A percentile compares a stretch with the other conserved stretches of the same genome.
These are phyloP conservation scores for Hydraecia micacea DNA, from an alignment of 2,888 invertebrate genomes.

Conservation along the genomic window DNA sequence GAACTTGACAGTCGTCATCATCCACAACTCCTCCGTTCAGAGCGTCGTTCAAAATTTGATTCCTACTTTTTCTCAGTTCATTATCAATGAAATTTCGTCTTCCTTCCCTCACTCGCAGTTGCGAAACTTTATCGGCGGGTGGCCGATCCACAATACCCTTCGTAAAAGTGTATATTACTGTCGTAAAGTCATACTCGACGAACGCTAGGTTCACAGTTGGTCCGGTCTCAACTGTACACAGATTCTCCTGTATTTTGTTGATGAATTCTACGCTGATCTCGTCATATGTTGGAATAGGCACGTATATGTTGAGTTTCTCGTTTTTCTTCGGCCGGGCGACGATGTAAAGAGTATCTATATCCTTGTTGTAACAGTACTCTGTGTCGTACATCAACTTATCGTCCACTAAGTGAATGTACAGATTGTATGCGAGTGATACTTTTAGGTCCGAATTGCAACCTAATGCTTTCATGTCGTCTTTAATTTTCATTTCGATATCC, in stretches of 20 bases:
- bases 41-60: conserved; percentile 81
- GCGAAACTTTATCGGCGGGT: conserved; percentile 72
- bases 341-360: conserved; percentile 84
- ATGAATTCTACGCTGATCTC: conserved; percentile 81
- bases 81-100: conserved; percentile 81
- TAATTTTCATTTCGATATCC: conserved; percentile 86
- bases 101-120: conserved; percentile 78
- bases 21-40: conserved; percentile 84
- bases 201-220: conserved; percentile 84
- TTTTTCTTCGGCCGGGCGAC: conserved; percentile 83
- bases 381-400: conserved; percentile 88
- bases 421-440: conserved; percentile 82
- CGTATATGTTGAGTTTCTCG: conserved; percentile 85
- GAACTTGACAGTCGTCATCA: conserved; percentile 81
- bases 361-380: conserved; percentile 86
- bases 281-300: conserved; percentile 81
- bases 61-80: conserved; percentile 81
- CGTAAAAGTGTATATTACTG: conserved; percentile 86
- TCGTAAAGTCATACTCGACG: conserved; percentile 85
- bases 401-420: conserved; percentile 86
- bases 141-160: conserved; percentile 80
- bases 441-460: conserved; percentile 84
- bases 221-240: conserved; percentile 86
- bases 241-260: conserved; percentile 83
- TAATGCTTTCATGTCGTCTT: conserved; percentile 84